These are phyloP conservation scores for Parnassius smintheus DNA, from an alignment of 2,888 invertebrate genomes.

Conservation along the genomic window DNA sequence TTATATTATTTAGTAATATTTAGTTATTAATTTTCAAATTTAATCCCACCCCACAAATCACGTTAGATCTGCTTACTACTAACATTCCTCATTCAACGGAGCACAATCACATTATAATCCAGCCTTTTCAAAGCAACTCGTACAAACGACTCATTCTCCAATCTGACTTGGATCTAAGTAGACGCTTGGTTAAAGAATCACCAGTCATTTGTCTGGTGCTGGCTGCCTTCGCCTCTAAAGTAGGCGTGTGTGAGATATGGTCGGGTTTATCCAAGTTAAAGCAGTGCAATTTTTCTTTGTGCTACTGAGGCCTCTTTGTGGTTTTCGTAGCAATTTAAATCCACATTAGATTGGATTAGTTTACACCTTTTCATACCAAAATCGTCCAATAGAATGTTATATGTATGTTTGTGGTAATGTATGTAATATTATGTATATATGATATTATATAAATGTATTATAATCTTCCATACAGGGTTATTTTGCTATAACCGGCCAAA, in stretches of 20 bases:
- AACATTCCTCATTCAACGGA: constrained; percentile 18
- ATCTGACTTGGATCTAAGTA: constrained; percentile 22
- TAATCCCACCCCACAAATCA: constrained; percentile 1
- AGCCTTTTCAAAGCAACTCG: constrained; percentile 16
- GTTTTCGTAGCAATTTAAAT: constrained; percentile 16
- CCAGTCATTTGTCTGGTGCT: constrained; percentile 23
- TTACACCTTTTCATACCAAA: no score
- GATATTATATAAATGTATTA: no score
- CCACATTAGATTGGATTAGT: not conserved
- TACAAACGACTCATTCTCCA: constrained; percentile 21
- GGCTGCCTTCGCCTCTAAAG: constrained; percentile 16
- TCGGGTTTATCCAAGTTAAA: constrained; percentile 16
- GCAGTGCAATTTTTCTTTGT: constrained; percentile 25
- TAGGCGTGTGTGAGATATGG: constrained; percentile 29
- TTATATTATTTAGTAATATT: no score
- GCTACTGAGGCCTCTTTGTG: constrained; percentile 19
- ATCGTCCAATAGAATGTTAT: no score
- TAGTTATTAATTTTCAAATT: constrained; percentile 15
- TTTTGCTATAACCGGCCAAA: no score
- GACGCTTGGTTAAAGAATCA: constrained; percentile 19
- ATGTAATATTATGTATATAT: no score
- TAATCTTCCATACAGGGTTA: no score
- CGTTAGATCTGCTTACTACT: constrained; percentile 15
- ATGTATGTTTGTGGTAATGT: no score
- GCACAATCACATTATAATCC: constrained; percentile 24